Percentiles rank a stretch among this genome's conserved stretches.
These are phyloP conservation scores for Alces alces DNA, from an alignment of 2,113 vertebrate species.

Conservation along the genomic window DNA sequence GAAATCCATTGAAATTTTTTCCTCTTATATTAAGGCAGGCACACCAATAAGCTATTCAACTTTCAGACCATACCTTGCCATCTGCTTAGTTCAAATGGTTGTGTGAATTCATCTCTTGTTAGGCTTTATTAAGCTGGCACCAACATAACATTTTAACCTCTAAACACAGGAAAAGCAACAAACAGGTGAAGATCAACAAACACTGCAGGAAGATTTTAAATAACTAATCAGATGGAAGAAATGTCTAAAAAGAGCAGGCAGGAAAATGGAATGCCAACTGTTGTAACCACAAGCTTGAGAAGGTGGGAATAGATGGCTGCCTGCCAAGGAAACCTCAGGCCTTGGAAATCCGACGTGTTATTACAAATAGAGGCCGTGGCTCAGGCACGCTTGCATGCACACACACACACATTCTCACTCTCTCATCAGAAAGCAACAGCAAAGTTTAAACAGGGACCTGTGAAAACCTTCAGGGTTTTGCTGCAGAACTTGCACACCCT, in stretches of 20 bases:
- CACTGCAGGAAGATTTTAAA: constrained; percentile 63
- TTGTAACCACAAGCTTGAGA: constrained; percentile 54
- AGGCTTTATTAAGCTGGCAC: constrained; percentile 57
- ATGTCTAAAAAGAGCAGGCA: constrained; percentile 45
- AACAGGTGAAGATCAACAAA: constrained; percentile 72
- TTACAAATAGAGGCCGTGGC: constrained; percentile 31
- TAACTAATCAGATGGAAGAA: constrained; percentile 69
- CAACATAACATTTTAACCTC: constrained; percentile 68
- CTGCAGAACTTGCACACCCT: not conserved
- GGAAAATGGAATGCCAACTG: constrained; percentile 49
- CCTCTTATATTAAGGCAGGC: not conserved
- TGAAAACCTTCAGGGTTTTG: not conserved
- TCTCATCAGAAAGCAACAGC: not conserved
- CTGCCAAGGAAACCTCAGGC: constrained; percentile 54
- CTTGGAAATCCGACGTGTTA: not conserved
- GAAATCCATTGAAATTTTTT: not conserved
- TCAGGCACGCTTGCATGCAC: rapidly evolving
- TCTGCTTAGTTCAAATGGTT: constrained; percentile 53
- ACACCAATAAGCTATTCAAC: not conserved
- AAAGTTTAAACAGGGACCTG: not conserved
- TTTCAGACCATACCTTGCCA: constrained; percentile 41
- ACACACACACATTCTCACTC: not conserved
- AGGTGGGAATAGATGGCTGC: constrained; percentile 65
- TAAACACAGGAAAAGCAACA: constrained; percentile 66
- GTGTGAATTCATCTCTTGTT: constrained; percentile 36